Conservation (phyloP, 2,797 vertebrate species). For the Aphelocoma californica region DNA sequence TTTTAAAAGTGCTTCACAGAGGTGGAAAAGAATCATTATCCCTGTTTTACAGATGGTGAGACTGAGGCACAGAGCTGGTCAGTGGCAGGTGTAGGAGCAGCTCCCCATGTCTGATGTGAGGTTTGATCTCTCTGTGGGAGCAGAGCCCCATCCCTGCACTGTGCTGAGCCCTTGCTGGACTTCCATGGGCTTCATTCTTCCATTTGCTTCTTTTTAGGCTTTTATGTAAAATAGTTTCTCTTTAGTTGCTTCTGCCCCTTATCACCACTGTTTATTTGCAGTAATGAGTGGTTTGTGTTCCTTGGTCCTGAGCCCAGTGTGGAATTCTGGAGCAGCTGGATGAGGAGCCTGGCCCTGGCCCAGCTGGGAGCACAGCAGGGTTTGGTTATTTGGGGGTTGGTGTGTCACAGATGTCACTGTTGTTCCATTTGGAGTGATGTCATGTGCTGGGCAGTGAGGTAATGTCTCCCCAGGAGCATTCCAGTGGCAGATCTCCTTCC, state of each 20-base stretch:
- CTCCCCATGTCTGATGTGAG: rapidly evolving
- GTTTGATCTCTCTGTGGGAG: background rate
- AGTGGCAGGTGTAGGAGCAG: background rate
- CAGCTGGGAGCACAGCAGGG: rapidly evolving
- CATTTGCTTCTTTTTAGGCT: background rate
- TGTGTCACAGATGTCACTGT: background rate
- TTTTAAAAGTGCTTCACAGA: background rate
- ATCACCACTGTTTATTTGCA: background rate
- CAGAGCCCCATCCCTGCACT: background rate
- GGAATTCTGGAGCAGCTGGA: background rate
- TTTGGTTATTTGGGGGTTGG: background rate
- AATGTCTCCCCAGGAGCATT: background rate
- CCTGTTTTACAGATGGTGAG: background rate
- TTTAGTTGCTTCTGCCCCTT: background rate
- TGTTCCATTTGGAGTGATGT: background rate
- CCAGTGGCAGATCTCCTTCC: background rate
- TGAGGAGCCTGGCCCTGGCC: background rate
- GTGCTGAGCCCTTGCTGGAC: background rate
- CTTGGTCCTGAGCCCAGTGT: background rate
- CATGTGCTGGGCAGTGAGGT: background rate
- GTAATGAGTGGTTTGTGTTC: background rate
- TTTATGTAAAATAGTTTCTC: background rate
- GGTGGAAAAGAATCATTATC: background rate
- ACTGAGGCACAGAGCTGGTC: background rate
- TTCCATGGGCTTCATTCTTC: background rate